Percentiles rank a stretch among this genome's conserved stretches.
These are phyloP conservation scores for Coregonus suidteri DNA, from an alignment of 2,797 vertebrate genomes.

Conservation along the genomic window DNA sequence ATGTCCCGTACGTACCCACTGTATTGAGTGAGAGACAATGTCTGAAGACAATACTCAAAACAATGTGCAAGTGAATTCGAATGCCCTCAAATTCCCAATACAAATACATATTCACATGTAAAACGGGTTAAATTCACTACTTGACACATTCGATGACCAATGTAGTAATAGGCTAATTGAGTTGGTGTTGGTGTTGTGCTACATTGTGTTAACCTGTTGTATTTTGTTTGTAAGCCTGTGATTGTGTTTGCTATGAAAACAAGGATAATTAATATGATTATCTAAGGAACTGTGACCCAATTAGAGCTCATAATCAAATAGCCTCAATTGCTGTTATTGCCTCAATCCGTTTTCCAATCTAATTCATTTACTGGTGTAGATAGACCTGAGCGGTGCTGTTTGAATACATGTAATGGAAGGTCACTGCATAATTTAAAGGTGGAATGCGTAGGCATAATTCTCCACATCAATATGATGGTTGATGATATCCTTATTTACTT, in stretches of 20 bases:
- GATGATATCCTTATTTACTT: not conserved
- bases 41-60: not conserved
- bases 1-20: not conserved
- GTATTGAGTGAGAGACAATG: not conserved
- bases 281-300: conserved; percentile 15
- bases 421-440: not conserved
- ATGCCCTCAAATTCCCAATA: not conserved
- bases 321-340: conserved; percentile 25
- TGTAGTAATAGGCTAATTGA: not conserved
- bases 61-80: not conserved
- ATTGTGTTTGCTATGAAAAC: conserved; percentile 18
- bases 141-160: not conserved
- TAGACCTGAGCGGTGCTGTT: not conserved
- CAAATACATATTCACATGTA: not conserved
- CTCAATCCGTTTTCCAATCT: conserved; percentile 21
- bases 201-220: not conserved
- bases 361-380: conserved; percentile 24
- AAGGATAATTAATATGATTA: conserved; percentile 27
- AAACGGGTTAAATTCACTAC: not conserved
- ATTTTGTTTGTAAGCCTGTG: conserved; percentile 10
- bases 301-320: conserved; percentile 35
- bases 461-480: not conserved
- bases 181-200: conserved; percentile 11
- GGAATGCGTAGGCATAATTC: not conserved
- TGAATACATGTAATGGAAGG: not conserved